phyloP scores from a whole-genome alignment of 37 sponge, comb jelly and placozoan species.

The Ianthella basta region DNA sequence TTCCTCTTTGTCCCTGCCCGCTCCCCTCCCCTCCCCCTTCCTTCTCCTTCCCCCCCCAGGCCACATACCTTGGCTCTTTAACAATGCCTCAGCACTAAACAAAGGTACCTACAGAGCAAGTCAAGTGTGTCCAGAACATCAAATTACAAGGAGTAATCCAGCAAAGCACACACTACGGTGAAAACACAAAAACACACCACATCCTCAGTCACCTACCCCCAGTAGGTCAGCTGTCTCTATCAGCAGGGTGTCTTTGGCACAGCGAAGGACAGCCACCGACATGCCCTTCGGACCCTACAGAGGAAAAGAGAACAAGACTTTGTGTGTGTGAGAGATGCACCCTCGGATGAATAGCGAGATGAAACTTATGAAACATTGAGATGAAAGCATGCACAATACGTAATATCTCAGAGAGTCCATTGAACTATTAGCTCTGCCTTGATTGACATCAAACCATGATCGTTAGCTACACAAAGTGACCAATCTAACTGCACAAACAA shows the following conservation, averaged over 20 bases:
- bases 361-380: too few species aligned
- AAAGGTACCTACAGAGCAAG: conserved; percentile 65
- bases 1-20: neutral
- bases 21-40: neutral
- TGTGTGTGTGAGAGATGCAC: neutral
- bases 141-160: neutral
- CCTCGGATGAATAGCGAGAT: too few species aligned
- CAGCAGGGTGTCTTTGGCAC: conserved; percentile 80
- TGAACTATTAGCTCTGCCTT: too few species aligned
- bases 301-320: neutral
- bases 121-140: neutral
- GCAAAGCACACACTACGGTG: neutral
- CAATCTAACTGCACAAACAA: too few species aligned
- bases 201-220: conserved; percentile 47
- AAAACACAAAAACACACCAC: conserved; percentile 8
- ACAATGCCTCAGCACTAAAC: conserved; percentile 84
- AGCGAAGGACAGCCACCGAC: conserved; percentile 61
- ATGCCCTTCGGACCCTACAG: conserved; percentile 34
- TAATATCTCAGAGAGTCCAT: too few species aligned
- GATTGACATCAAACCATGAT: too few species aligned
- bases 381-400: too few species aligned
- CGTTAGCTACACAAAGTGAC: too few species aligned
- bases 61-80: conserved; percentile 72
- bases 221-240: conserved; percentile 89
- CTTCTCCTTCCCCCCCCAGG: neutral